phyloP scores from a whole-genome alignment of 2,888 invertebrate genomes.

The Microdon myrmicae region DNA sequence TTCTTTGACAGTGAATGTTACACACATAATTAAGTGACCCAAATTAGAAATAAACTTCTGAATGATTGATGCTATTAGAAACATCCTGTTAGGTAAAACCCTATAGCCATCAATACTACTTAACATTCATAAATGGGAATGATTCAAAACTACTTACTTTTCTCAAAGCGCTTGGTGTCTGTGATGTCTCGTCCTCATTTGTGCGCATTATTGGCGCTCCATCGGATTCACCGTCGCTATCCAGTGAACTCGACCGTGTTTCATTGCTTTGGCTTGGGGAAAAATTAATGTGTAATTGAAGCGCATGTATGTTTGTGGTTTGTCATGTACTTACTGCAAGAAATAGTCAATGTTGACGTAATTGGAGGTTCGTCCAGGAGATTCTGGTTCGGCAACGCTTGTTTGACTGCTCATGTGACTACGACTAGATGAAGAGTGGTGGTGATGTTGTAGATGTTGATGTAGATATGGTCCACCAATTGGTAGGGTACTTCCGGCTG shows the following conservation, averaged over 20 bases:
- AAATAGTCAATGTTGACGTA: conserved; percentile 95
- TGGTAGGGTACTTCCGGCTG: conserved; percentile 71
- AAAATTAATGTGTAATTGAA: background rate
- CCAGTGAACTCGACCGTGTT: conserved; percentile 68
- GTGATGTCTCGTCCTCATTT: conserved; percentile 70
- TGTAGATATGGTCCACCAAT: conserved; percentile 60
- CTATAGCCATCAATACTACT: too few relatives aligned
- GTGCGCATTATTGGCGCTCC: conserved; percentile 70
- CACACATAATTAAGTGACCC: too few relatives aligned
- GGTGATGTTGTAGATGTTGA: conserved; percentile 48
- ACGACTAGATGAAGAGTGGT: conserved; percentile 47
- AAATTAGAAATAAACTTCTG: background rate
- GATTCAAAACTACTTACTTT: conserved; percentile 58
- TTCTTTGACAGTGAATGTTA: too few relatives aligned
- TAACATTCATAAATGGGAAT: background rate
- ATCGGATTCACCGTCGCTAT: conserved; percentile 69
- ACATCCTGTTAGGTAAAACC: background rate
- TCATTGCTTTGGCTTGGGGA: conserved; percentile 65
- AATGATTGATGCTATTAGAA: background rate
- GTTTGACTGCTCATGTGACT: conserved; percentile 66
- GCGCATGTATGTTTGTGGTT: background rate
- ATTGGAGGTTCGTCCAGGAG: conserved; percentile 83
- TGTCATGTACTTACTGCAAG: conserved; percentile 74
- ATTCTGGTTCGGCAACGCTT: conserved; percentile 75
- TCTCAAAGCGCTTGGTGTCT: conserved; percentile 67